Conservation (phyloP, 2,888 invertebrate genomes). For the Hoplodrina ambigua region DNA sequence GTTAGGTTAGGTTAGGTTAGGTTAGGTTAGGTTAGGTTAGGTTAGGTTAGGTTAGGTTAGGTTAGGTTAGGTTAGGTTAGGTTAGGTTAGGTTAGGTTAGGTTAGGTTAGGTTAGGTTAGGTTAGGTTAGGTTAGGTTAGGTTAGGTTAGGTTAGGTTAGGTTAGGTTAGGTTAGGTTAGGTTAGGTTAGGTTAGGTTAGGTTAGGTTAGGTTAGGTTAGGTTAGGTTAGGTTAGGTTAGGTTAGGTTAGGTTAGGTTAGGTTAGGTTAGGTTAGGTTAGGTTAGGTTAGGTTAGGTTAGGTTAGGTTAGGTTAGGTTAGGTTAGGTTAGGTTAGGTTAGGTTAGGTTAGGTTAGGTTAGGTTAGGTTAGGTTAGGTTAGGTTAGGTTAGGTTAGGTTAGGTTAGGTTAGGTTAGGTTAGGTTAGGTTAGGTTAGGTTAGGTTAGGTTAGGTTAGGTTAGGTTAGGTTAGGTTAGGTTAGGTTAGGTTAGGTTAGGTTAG, state of each 20-base stretch:
- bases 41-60: conserved; percentile 16
- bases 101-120: conserved; percentile 13
- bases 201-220: conserved; percentile 41
- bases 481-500: conserved; percentile 3
- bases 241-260: conserved; percentile 37
- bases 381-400: conserved; percentile 41
- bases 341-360: conserved; percentile 42
- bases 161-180: conserved; percentile 37
- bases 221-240: conserved; percentile 42
- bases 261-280: conserved; percentile 34
- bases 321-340: conserved; percentile 45
- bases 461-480: not conserved
- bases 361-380: conserved; percentile 43
- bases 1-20: conserved; percentile 40
- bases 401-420: conserved; percentile 46
- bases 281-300: conserved; percentile 40
- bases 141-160: conserved; percentile 37
- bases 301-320: conserved; percentile 44
- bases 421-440: conserved; percentile 40
- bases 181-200: conserved; percentile 29
- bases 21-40: not conserved
- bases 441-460: conserved; percentile 34
- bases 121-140: conserved; percentile 36
- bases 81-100: conserved; percentile 4
- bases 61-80: conserved; percentile 6